A percentile compares a stretch with the other conserved stretches of the same genome.
These are phyloP conservation scores for Brachionus asplanchnoidis DNA, from an alignment of 1,140 invertebrate species.

Conservation along the genomic window DNA sequence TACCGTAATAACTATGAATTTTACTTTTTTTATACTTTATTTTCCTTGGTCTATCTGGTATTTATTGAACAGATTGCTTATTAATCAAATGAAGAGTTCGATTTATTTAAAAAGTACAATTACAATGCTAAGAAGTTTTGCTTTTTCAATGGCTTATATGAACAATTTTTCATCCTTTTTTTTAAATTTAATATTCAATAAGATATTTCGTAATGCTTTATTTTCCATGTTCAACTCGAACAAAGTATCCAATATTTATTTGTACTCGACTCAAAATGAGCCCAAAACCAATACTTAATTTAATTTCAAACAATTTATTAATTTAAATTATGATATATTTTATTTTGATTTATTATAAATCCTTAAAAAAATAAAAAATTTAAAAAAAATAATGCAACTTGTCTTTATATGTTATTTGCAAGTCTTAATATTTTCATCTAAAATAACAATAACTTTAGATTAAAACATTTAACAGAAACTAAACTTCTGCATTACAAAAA, in stretches of 20 bases:
- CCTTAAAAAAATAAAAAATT: too few species aligned
- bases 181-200: not conserved
- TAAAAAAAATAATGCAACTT: too few species aligned
- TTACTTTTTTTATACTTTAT: constrained; percentile 11
- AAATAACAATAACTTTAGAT: too few species aligned
- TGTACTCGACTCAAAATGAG: not conserved
- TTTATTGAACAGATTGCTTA: not conserved
- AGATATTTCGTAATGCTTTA: not conserved
- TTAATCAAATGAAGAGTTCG: not conserved
- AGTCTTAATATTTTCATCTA: too few species aligned
- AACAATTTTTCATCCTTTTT: constrained; percentile 4
- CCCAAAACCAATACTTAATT: not conserved
- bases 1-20: constrained; percentile 12
- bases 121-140: not conserved
- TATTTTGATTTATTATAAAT: too few species aligned
- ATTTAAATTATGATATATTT: too few species aligned
- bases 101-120: not conserved
- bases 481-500: too few species aligned
- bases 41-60: constrained; percentile 24
- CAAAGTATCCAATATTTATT: not conserved
- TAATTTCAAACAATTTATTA: not conserved
- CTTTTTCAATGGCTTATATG: constrained; percentile 23
- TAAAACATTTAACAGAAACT: too few species aligned
- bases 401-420: too few species aligned
- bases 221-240: not conserved